Conservation (phyloP, 2,113 vertebrate species). For the Cyprinodon tularosa region DNA sequence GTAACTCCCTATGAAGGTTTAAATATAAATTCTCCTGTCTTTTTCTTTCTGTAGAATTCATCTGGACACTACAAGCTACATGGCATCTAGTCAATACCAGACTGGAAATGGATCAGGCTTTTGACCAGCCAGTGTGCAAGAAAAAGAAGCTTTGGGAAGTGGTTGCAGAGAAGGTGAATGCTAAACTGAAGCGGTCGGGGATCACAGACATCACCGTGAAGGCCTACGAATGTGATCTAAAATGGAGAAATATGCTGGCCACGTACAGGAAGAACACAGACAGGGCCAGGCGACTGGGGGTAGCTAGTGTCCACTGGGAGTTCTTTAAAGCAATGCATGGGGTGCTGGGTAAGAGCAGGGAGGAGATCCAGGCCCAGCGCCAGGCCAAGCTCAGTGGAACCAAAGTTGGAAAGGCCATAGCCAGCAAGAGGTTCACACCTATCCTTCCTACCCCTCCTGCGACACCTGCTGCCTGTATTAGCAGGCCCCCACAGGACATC, state of each 20-base stretch:
- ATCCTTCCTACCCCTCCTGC: constrained; percentile 75
- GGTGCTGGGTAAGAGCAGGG: constrained; percentile 75
- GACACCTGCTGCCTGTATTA: constrained; percentile 7
- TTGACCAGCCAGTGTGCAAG: constrained; percentile 81
- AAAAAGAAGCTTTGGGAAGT: constrained; percentile 83
- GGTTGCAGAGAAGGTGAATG: constrained; percentile 75
- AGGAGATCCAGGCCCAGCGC: constrained; percentile 73
- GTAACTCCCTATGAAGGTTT: too few species aligned
- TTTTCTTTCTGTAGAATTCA: constrained; percentile 70
- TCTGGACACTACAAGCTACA: constrained; percentile 81
- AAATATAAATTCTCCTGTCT: neutral
- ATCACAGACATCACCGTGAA: constrained; percentile 58
- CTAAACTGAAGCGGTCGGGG: constrained; percentile 63
- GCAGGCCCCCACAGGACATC: constrained; percentile 76
- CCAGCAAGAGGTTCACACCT: constrained; percentile 75
- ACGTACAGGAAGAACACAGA: constrained; percentile 81
- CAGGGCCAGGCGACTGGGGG: constrained; percentile 71
- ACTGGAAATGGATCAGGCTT: constrained; percentile 78
- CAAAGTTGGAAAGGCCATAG: constrained; percentile 68
- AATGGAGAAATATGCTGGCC: constrained; percentile 83
- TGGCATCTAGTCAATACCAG: constrained; percentile 79
- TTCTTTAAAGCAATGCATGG: constrained; percentile 79
- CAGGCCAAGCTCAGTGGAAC: constrained; percentile 65
- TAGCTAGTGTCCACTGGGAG: constrained; percentile 78
- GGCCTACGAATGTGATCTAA: constrained; percentile 81